Conservation (phyloP, 1,140 invertebrate genomes). For the Drosophila tropicalis region DNA sequence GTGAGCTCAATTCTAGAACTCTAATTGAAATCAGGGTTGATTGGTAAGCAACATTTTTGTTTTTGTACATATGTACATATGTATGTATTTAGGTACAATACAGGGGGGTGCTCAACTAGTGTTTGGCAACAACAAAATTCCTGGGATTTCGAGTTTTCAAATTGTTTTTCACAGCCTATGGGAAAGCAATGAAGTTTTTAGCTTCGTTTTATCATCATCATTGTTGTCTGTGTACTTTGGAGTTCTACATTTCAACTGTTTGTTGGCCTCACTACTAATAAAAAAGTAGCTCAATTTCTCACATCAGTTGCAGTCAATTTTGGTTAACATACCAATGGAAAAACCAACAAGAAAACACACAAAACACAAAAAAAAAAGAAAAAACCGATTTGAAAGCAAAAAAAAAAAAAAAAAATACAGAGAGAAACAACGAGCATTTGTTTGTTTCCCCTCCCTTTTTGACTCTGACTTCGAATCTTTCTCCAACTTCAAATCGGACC, state of each 20-base stretch:
- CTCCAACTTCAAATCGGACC: not conserved
- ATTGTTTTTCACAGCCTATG: conserved; percentile 9
- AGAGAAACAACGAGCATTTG: conserved; percentile 24
- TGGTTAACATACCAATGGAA: conserved; percentile 42
- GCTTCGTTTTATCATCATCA: conserved; percentile 8
- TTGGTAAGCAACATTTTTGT: not conserved
- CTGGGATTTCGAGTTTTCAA: conserved; percentile 1
- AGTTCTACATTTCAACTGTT: conserved; percentile 9
- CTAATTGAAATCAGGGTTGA: conserved; percentile 8
- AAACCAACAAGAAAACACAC: conserved; percentile 9
- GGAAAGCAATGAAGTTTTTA: conserved; percentile 5
- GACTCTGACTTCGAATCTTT: conserved; percentile 9
- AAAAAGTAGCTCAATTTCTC: conserved; percentile 39
- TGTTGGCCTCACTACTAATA: not conserved
- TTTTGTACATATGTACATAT: not conserved
- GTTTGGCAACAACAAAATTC: conserved; percentile 1
- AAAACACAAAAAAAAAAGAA: conserved; percentile 1
- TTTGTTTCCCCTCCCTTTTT: conserved; percentile 14
- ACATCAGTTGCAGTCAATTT: conserved; percentile 56
- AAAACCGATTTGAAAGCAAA: conserved; percentile 42
- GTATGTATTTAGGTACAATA: not conserved
- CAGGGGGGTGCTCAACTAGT: not conserved
- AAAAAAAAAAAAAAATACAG: conserved; percentile 29
- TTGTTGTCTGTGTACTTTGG: not conserved
- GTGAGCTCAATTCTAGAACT: not conserved